Conservation (phyloP, 2,797 vertebrate genomes). For the Echiichthys vipera region DNA sequence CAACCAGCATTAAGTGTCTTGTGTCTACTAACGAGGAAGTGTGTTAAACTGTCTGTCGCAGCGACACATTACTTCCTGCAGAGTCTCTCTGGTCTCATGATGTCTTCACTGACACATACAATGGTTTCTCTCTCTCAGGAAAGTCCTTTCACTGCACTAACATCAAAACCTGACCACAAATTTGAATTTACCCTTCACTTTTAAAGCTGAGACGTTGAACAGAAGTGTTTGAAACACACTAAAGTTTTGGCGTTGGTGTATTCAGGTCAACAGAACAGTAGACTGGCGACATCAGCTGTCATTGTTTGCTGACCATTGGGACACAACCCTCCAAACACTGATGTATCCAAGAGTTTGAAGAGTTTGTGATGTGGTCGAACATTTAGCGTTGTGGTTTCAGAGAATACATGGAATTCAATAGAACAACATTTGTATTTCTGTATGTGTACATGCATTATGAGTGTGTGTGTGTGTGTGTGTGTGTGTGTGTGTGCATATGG, state of each 20-base stretch:
- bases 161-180: background rate
- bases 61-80: background rate
- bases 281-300: constrained; percentile 16
- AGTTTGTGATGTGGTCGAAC: constrained; percentile 21
- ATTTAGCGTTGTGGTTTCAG: constrained; percentile 12
- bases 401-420: constrained; percentile 5
- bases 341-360: background rate
- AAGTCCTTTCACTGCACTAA: background rate
- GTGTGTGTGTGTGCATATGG: constrained; percentile 14
- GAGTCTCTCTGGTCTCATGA: background rate
- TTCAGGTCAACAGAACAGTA: background rate
- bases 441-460: constrained; percentile 5
- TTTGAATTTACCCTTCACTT: background rate
- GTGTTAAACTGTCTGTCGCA: too few relatives aligned
- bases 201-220: background rate
- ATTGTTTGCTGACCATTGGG: background rate
- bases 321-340: background rate
- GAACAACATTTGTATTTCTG: constrained; percentile 11
- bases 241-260: background rate
- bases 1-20: too few relatives aligned
- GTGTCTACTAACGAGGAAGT: too few relatives aligned
- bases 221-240: background rate
- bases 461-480: constrained; percentile 9
- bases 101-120: background rate
- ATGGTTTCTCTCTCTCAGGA: background rate